phyloP scores from a whole-genome alignment of 2,797 vertebrate genomes.

The Stomatorhinus walkeri region DNA sequence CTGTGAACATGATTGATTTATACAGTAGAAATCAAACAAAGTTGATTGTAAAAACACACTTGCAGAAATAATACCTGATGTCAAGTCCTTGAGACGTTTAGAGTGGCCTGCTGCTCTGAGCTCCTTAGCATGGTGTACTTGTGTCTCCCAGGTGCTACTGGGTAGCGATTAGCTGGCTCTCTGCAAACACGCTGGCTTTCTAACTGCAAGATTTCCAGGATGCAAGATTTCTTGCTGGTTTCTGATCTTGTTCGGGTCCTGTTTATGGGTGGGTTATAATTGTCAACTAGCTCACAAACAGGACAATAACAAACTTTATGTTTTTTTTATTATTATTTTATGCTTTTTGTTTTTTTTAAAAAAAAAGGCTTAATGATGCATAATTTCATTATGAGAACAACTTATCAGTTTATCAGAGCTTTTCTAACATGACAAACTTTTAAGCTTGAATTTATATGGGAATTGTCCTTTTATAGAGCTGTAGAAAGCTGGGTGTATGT shows the following conservation, averaged over 20 bases:
- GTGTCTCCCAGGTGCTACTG: not conserved
- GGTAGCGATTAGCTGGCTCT: not conserved
- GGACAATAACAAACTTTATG: not conserved
- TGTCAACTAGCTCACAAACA: not conserved
- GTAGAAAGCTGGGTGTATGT: no score
- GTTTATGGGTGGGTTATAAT: not conserved
- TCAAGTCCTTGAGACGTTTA: not conserved
- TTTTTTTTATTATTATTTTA: not conserved
- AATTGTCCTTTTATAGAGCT: slow-evolving; percentile 12
- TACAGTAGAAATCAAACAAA: not conserved
- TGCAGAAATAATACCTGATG: not conserved
- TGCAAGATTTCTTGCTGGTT: not conserved
- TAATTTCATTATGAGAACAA: slow-evolving; percentile 1
- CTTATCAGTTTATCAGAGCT: not conserved
- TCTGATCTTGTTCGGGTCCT: not conserved
- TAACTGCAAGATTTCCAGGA: not conserved
- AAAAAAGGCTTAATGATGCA: not conserved
- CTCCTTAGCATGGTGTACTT: not conserved
- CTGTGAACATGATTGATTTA: not conserved
- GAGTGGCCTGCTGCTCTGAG: not conserved
- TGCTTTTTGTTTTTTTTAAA: not conserved
- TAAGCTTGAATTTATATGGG: not conserved
- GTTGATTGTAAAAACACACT: not conserved
- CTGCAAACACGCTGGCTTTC: not conserved
- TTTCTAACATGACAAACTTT: not conserved